phyloP scores from a whole-genome alignment of 2,797 vertebrate species.

The Enteromius treurensis region DNA sequence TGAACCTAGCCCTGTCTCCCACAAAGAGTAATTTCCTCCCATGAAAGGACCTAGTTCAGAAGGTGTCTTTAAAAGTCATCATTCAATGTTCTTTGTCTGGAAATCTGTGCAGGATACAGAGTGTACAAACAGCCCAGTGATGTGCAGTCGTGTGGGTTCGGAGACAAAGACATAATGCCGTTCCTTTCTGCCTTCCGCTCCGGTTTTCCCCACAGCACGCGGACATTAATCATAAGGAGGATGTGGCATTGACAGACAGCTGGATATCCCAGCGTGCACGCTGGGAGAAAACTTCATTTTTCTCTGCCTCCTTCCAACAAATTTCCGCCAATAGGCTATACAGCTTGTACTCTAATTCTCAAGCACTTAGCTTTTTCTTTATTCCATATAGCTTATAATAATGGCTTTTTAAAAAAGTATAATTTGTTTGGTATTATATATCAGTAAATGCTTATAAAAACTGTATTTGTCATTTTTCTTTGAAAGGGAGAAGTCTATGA shows the following conservation, averaged over 20 bases:
- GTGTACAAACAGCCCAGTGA: slow-evolving; percentile 47
- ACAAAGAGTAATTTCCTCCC: slow-evolving; percentile 8
- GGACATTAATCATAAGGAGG: slow-evolving; percentile 67
- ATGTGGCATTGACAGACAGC: slow-evolving; percentile 57
- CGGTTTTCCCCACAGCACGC: slow-evolving; percentile 54
- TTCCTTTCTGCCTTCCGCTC: slow-evolving; percentile 42
- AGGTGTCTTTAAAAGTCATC: slow-evolving; percentile 19
- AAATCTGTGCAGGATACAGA: slow-evolving; percentile 34
- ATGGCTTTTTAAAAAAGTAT: background rate
- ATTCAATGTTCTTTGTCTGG: slow-evolving; percentile 43
- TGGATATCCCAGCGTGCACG: slow-evolving; percentile 47
- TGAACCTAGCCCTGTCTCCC: background rate
- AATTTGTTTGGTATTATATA: background rate
- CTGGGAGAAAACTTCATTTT: slow-evolving; percentile 32
- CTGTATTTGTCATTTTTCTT: background rate
- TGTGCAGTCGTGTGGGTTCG: slow-evolving; percentile 39
- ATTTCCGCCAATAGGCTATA: background rate
- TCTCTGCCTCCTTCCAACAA: background rate
- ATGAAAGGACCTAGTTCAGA: slow-evolving; percentile 34
- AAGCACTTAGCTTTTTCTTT: background rate
- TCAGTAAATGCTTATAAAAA: background rate
- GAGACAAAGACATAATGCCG: slow-evolving; percentile 56
- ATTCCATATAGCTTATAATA: background rate
- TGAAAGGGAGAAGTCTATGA: background rate
- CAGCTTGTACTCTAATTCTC: slow-evolving; percentile 2